Conservation (phyloP, 2,888 invertebrate genomes). For the Hypena proboscidalis region DNA sequence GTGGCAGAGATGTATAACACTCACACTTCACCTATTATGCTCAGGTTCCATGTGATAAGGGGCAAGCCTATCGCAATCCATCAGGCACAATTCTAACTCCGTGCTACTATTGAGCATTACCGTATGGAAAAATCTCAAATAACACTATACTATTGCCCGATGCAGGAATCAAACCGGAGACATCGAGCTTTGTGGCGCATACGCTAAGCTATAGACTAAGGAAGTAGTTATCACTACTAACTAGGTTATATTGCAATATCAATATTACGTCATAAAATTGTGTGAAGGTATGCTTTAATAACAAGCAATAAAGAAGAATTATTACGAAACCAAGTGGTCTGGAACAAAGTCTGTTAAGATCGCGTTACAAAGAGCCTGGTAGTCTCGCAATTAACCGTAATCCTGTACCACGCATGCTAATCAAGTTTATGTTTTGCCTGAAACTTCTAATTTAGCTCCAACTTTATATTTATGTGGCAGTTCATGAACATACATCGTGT, state of each 20-base stretch:
- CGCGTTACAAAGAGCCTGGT: constrained; percentile 44
- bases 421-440: constrained; percentile 46
- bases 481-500: constrained; percentile 6
- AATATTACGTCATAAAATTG: constrained; percentile 31
- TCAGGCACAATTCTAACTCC: too few species aligned
- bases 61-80: too few species aligned
- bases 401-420: constrained; percentile 49
- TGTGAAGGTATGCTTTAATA: constrained; percentile 31
- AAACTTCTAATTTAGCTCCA: constrained; percentile 34
- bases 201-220: too few species aligned
- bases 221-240: too few species aligned
- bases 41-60: too few species aligned
- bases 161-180: too few species aligned
- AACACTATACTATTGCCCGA: too few species aligned
- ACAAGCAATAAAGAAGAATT: constrained; percentile 27
- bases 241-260: constrained; percentile 1
- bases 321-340: constrained; percentile 25
- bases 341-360: constrained; percentile 44
- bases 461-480: constrained; percentile 27
- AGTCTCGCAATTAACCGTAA: constrained; percentile 50
- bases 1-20: too few species aligned
- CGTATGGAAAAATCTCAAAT: too few species aligned
- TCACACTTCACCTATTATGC: too few species aligned
- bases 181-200: too few species aligned
- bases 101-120: too few species aligned